Base-by-base conservation (phyloP, 2,797 vertebrate genomes). In the Synaphobranchus kaupii region DNA sequence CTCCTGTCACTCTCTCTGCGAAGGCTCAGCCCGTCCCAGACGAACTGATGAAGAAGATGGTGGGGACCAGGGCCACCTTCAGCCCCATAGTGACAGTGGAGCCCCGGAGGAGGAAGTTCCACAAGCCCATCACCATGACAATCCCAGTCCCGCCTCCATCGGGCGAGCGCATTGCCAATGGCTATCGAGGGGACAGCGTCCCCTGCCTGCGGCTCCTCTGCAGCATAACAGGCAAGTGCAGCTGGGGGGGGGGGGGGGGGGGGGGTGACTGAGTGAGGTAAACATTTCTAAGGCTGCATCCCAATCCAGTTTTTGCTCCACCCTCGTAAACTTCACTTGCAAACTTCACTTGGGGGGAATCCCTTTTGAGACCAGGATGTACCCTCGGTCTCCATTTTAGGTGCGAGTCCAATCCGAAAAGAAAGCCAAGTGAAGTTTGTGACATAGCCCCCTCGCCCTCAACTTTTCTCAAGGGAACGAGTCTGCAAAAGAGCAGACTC, bases 41-140 rank as follows among this genome's bases (percentile, higher is more conserved):
- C 25, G 98, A 99, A 63, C 95, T 95, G 4, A 98, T 99, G 86
- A 99, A 98, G 95, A 99, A 98, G 90, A 96, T 98, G 89, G 95
- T 99, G 84, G 98, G 99, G 86, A 98, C 99, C 93, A 97, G 98
- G 94, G 99, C 98, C 81, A 99, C 98, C 0, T 99, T 99, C 92
- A 99, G 99, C 91, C 98, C 99, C 66, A 99, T 99, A 81, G 98
- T 99, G 88, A 99, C 98, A 0, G 99, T 99, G 94, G 99, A 99
- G 93, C 99, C 99, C 44, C 97, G 99, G 85, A 97, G 99, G 86
- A 97, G 99, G 91, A 99, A 99, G 95, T 99, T 99, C 93, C 99
- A 99, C 94, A 99, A 99, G 88, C 99, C 99, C 12, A 99, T 99
- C 95, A 99, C 99, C 22, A 99, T 99, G 99, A 99, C 98, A 25